Base-by-base conservation (phyloP, 2,888 invertebrate genomes). In the Drosophila silvestris region DNA sequence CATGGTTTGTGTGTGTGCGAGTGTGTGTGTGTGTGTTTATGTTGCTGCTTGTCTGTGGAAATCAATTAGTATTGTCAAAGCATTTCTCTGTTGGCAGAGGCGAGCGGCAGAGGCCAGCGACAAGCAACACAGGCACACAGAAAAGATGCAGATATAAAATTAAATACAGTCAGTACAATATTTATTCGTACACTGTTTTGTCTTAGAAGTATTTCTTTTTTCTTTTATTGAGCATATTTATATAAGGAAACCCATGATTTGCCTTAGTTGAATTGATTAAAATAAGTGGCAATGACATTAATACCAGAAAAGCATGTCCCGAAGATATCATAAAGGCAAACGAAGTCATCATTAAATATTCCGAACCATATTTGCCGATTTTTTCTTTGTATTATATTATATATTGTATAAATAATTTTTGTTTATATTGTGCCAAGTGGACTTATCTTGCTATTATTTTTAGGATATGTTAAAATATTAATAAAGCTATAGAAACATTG, bases 11-110 rank as follows among this genome's bases (percentile, higher is more conserved):
- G 10, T 58, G 22, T 37, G 26, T 73, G 41, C 10, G 14, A 28
- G 32, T 26, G 19, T 57, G 41, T 39, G 28, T 73, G 35, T 14
- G n/a, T 52, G 53, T 22, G 22, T 16, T 35, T 35, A 22, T 54
- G 10, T 54, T 37, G 22, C 19, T 57, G 57, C 28, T 35, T 28
- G 74, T 28, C 41, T 65, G 60, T 75, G 64, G 51, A 79, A 87
- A 80, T 87, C 88, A 85, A 85, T 85, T 89, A 84, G 85, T 89
- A 80, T 84, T 84, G 77, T 84, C 80, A 71, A 73, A 74, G 79
- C 77, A 72, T 70, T 69, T 32, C 54, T 68, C 54, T 62, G 37
- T 61, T 22, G 59, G 69, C 64, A 78, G 56, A 35, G 61, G 56
- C 66, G 26, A 65, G 61, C 39, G 66, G 47, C 53, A 32, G 4